Evolutionary conservation across 2,888 invertebrate species (phyloP).

Genomic region (Reticulitermes lucifugus): DNA sequence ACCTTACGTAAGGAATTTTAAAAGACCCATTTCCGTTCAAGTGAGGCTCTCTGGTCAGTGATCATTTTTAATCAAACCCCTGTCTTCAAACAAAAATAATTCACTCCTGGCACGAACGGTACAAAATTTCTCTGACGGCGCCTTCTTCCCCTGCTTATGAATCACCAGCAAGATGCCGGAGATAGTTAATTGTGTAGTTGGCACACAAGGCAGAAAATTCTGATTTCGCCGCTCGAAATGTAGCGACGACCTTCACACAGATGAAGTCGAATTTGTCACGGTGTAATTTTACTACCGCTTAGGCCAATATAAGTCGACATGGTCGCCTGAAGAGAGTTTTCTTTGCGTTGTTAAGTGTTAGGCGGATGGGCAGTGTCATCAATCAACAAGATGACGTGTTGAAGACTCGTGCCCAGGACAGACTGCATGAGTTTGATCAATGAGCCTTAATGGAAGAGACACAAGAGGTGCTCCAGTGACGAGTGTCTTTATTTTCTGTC

Average conservation of each 20-base stretch:
- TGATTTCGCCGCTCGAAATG: too few relatives aligned
- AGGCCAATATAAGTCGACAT: conserved; percentile 17
- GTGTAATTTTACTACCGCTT: background rate
- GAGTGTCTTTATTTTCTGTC: conserved; percentile 3
- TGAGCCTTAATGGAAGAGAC: conserved; percentile 48
- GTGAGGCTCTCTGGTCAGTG: too few relatives aligned
- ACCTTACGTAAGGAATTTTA: too few relatives aligned
- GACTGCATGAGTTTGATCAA: conserved; percentile 50
- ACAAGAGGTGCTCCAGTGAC: background rate
- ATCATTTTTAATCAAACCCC: too few relatives aligned
- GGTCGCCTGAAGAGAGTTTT: background rate
- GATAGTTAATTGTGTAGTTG: too few relatives aligned
- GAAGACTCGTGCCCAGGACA: conserved; percentile 35
- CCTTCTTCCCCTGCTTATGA: too few relatives aligned
- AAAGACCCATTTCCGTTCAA: too few relatives aligned
- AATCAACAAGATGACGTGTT: conserved; percentile 45
- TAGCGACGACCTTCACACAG: background rate
- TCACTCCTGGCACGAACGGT: too few relatives aligned
- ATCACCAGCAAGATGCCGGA: too few relatives aligned
- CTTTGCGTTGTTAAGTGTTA: conserved; percentile 29
- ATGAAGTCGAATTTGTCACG: background rate
- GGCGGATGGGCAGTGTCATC: conserved; percentile 35
- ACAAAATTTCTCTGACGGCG: too few relatives aligned
- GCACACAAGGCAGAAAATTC: too few relatives aligned
- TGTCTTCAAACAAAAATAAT: too few relatives aligned